phyloP scores from a whole-genome alignment of 2,888 invertebrate genomes.

The Plebejus argus region DNA sequence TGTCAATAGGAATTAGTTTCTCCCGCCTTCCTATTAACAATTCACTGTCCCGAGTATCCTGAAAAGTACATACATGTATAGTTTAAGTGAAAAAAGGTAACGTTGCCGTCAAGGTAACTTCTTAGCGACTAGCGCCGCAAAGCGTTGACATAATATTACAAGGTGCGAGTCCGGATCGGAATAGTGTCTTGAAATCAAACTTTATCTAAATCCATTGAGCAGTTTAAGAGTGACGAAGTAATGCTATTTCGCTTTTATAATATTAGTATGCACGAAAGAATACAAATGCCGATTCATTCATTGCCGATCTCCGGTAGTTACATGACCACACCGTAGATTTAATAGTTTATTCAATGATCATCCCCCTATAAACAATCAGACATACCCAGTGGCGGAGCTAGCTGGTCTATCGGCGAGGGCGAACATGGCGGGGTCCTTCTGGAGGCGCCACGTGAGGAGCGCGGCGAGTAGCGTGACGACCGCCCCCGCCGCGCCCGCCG shows the following conservation, averaged over 20 bases:
- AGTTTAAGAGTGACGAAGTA: too few relatives aligned
- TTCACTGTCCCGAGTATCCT: conserved; percentile 70
- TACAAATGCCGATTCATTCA: too few relatives aligned
- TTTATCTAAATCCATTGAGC: too few relatives aligned
- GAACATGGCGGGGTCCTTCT: conserved; percentile 54
- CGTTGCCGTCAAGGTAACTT: too few relatives aligned
- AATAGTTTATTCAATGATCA: not conserved
- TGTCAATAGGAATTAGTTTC: not conserved
- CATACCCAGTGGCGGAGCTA: conserved; percentile 56
- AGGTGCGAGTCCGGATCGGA: too few relatives aligned
- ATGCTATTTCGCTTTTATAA: too few relatives aligned
- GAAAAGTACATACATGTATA: conserved; percentile 46
- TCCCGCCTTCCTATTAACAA: conserved; percentile 49
- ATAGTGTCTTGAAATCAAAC: too few relatives aligned
- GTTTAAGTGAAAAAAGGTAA: not conserved
- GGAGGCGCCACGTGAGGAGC: conserved; percentile 62
- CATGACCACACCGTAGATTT: too few relatives aligned
- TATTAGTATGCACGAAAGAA: too few relatives aligned
- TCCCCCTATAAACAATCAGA: not conserved
- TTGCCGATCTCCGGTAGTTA: not conserved
- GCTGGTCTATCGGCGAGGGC: conserved; percentile 40
- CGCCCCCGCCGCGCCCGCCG: conserved; percentile 55
- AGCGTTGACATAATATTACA: too few relatives aligned
- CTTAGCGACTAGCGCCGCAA: too few relatives aligned
- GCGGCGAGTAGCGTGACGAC: conserved; percentile 53